Conservation (phyloP, 2,113 vertebrate genomes). For the Hypanus sabinus region DNA sequence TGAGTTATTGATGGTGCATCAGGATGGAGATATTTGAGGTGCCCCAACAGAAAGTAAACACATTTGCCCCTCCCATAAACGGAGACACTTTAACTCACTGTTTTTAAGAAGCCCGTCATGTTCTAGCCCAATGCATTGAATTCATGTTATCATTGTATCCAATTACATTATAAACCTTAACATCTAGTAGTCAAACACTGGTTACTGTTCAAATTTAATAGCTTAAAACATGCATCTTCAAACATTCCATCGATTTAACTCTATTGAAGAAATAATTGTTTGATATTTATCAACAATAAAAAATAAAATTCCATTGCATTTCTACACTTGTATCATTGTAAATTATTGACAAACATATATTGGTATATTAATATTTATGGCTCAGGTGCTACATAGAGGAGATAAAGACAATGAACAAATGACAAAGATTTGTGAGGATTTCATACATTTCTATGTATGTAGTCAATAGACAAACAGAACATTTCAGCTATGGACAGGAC, state of each 20-base stretch:
- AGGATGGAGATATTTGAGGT: too few species aligned
- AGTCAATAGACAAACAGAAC: background rate
- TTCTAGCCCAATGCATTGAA: background rate
- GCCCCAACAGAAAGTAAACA: too few species aligned
- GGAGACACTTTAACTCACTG: too few species aligned
- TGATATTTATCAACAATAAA: background rate
- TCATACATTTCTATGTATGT: too few species aligned
- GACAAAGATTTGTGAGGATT: background rate
- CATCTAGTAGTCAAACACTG: background rate
- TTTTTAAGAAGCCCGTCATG: too few species aligned
- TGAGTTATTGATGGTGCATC: too few species aligned
- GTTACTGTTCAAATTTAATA: background rate
- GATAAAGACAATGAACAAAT: background rate
- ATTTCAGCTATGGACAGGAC: background rate
- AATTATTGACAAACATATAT: background rate
- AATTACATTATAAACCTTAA: background rate
- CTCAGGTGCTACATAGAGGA: background rate
- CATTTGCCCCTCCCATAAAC: too few species aligned
- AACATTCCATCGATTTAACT: background rate
- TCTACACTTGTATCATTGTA: background rate
- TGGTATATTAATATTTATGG: background rate
- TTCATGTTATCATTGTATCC: background rate
- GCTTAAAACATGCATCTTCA: background rate
- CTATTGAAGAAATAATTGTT: background rate
- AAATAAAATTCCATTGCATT: background rate